These are phyloP conservation scores for Campodea augens DNA, from an alignment of 1,140 invertebrate species.

Conservation along the genomic window DNA sequence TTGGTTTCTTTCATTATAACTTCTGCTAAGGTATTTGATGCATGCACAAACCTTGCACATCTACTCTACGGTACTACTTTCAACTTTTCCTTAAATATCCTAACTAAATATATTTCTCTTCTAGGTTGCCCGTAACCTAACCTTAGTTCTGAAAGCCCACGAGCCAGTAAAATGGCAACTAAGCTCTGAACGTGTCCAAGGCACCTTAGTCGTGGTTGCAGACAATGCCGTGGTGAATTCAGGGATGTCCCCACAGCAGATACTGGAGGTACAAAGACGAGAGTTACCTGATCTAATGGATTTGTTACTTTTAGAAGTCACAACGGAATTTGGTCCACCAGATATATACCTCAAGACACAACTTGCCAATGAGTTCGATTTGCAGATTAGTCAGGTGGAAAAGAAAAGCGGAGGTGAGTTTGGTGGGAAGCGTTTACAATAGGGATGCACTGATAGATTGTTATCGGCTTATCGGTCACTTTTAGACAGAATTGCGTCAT, in stretches of 20 bases:
- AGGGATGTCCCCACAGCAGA: conserved; percentile 9
- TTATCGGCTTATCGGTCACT: too few relatives aligned
- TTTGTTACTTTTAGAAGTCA: conserved; percentile 8
- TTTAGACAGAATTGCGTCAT: too few relatives aligned
- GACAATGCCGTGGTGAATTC: conserved; percentile 5
- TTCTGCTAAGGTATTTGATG: too few relatives aligned
- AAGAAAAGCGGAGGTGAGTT: neutral
- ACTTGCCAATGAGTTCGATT: conserved; percentile 3
- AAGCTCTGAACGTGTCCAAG: conserved; percentile 2
- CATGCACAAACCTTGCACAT: too few relatives aligned
- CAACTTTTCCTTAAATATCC: too few relatives aligned
- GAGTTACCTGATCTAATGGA: conserved; percentile 6
- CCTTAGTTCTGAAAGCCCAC: conserved; percentile 8
- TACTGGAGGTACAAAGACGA: conserved; percentile 7
- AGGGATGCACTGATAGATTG: too few relatives aligned
- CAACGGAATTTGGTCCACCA: conserved; percentile 8
- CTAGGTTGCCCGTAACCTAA: conserved; percentile 6
- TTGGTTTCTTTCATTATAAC: too few relatives aligned
- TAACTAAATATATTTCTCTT: too few relatives aligned
- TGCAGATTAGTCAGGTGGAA: neutral
- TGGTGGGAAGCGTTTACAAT: too few relatives aligned
- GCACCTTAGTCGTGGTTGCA: conserved; percentile 3
- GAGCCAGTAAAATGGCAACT: conserved; percentile 8
- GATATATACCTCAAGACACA: conserved; percentile 9
- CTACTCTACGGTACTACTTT: too few relatives aligned